phyloP scores from a whole-genome alignment of 1,140 invertebrate species.

The Pentalonia nigronervosa region DNA sequence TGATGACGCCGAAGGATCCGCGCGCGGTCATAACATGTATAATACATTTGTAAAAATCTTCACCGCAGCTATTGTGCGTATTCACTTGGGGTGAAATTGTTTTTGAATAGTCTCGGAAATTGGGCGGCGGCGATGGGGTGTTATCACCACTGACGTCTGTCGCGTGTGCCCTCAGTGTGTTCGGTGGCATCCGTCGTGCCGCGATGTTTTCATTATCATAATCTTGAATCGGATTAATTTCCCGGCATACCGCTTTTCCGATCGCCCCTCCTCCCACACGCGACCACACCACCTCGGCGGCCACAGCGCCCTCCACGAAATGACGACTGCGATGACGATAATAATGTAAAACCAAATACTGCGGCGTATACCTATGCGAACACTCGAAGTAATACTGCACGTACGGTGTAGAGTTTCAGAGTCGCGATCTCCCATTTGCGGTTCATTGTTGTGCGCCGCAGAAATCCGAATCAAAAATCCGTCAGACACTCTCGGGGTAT shows the following conservation, averaged over 20 bases:
- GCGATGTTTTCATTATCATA: conserved; percentile 44
- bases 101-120: background rate
- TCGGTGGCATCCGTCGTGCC: conserved; percentile 17
- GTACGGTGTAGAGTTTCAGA: background rate
- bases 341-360: background rate
- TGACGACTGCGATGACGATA: background rate
- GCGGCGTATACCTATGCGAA: background rate
- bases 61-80: background rate
- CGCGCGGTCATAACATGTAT: background rate
- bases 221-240: conserved; percentile 45
- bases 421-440: background rate
- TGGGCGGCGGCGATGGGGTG: background rate
- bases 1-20: background rate
- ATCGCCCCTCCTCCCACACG: too few relatives aligned
- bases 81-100: conserved; percentile 24
- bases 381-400: background rate
- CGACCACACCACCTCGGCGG: background rate
- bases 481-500: background rate
- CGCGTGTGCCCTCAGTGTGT: background rate
- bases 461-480: background rate
- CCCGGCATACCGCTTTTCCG: background rate
- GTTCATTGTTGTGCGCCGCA: background rate
- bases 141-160: background rate
- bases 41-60: background rate
- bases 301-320: background rate